phyloP scores from a whole-genome alignment of 2,113 vertebrate species.

The Sardina pilchardus region DNA sequence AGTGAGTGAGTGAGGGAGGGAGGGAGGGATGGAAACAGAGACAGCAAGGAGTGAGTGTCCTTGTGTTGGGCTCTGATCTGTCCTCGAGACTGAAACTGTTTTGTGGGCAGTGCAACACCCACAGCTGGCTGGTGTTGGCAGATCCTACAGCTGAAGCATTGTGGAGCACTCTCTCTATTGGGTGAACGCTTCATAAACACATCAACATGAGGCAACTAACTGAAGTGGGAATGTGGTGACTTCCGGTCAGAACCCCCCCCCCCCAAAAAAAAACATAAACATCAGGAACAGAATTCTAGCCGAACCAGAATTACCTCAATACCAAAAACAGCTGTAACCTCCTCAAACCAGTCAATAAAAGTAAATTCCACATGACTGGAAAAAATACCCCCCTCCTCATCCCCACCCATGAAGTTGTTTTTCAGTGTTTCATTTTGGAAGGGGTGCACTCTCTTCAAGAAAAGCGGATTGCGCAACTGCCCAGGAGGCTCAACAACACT shows the following conservation, averaged over 20 bases:
- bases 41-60: neutral
- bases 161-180: neutral
- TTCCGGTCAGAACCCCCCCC: neutral
- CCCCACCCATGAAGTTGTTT: neutral
- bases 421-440: slow-evolving; percentile 9
- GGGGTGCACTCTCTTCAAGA: slow-evolving; percentile 11
- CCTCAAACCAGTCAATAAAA: neutral
- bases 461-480: neutral
- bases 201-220: neutral
- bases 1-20: neutral
- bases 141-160: neutral
- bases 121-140: neutral
- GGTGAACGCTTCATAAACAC: too few species aligned
- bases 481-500: neutral
- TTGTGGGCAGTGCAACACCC: neutral
- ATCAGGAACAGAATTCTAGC: neutral
- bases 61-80: neutral
- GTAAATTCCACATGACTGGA: neutral
- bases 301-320: too few species aligned
- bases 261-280: too few species aligned
- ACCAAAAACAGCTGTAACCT: too few species aligned
- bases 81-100: neutral
- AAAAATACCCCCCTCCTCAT: neutral
- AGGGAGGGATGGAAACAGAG: neutral
- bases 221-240: neutral